Base-by-base conservation (phyloP, 2,888 invertebrate species). In the Megamerina dolium region DNA sequence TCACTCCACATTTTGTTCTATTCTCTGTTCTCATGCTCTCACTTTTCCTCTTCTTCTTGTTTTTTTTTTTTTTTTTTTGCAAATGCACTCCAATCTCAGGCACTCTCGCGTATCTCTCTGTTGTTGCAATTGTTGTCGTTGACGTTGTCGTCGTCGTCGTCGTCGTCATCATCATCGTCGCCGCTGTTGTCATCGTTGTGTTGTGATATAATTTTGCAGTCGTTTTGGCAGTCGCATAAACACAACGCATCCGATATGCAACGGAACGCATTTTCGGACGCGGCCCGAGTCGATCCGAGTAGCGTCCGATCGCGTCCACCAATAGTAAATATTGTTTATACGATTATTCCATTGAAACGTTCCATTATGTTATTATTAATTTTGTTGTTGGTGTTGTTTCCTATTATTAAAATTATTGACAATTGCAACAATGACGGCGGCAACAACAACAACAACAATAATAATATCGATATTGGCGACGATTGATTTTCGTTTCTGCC, bases 241-340 rank as follows among this genome's bases (percentile, higher is more conserved):
- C 66, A 63, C 69, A 71, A 70, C 66, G 69, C 70, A 70, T 68
- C 64, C 69, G 68, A 70, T 67, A 71, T 72, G 71, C 71, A 72
- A 66, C 71, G 71, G 68, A 71, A 71, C 69, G 70, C 68, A 69
- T 70, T 70, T 71, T 71, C 71, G 72, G 72, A 71, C 68, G 70
- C 70, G 68, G 64, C 66, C 68, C 70, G 70, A 70, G 60, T 66
- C 66, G 66, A 66, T 66, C 67, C 71, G 71, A 72, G 67, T 68
- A 71, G 70, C 70, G 69, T 68, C 68, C 72, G 71, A 71, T 68
- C 68, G 70, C 63, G 66, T 66, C 60, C 66, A 65, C 57, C 63
- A 68, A 64, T 63, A 64, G 63, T 65, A 63, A 68, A 63, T 51
- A 50, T 54, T 53, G 50, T 59, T 46, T 56, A 56, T 57, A 50